Base-by-base conservation (phyloP, 2,113 vertebrate species). In the Elanoides forficatus region DNA sequence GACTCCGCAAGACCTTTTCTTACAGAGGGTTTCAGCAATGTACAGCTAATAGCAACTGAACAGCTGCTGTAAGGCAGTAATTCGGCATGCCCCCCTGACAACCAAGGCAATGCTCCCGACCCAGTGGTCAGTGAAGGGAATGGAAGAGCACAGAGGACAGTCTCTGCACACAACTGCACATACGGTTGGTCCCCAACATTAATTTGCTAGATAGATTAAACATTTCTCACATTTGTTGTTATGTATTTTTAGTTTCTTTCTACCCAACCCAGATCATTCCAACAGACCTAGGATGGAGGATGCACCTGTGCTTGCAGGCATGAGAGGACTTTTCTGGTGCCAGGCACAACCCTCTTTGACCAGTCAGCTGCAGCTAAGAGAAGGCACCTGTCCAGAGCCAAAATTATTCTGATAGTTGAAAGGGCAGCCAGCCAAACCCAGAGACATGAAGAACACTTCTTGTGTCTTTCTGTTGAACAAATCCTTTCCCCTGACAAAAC, bases 1-100 rank as follows among this genome's bases (percentile, higher is more conserved):
- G 29, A 60, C 36, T 86, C 17, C 34, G 12, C 26, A 34, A 73
- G 36, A 43, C 9, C 1, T 7, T 45, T 75, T 50, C 23, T 58
- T 18, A 14, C 8, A 2, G 1, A 36, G 6, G 12, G 3, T 56
- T 78, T 78, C 60, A 53, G 42, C 42, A 50, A 34, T 0, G 1
- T 29, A 43, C 9, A 62, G 16, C 4, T 52, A 32, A 27, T 2
- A 59, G 50, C 19, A 34, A 9, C 21, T 38, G 20, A 11, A 15
- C 4, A 5, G 43, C 48, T 43, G 9, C 52, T 45, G 9, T 14
- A 32, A 53, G 23, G 17, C 43, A 36, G 15, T 36, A 32, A 48
- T n/a, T 25, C 43, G 9, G 8, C 47, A 15, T 34, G 18, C 23
- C 52, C n/a, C 7, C 13, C 50, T 13, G 9, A 47, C 27, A 66